phyloP scores from a whole-genome alignment of 2,888 invertebrate genomes.

The Boloria euphrosyne region DNA sequence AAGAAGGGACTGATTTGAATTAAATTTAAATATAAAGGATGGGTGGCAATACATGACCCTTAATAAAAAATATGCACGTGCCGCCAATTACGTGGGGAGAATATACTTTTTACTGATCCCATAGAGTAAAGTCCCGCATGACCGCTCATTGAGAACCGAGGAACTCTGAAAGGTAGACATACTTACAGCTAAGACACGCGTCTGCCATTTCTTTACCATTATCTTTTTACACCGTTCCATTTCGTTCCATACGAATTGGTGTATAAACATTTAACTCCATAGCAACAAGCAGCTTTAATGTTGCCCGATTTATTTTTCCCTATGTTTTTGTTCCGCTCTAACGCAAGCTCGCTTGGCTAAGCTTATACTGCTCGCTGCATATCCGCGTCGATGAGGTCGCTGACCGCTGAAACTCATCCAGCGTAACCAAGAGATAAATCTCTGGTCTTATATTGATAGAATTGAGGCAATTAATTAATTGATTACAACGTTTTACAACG shows the following conservation, averaged over 20 bases:
- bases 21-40: slow-evolving; percentile 55
- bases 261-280: slow-evolving; percentile 25
- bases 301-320: slow-evolving; percentile 37
- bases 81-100: slow-evolving; percentile 72
- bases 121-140: slow-evolving; percentile 44
- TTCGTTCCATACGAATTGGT: slow-evolving; percentile 62
- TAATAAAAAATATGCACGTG: slow-evolving; percentile 71
- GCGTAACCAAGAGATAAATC: slow-evolving; percentile 60
- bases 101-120: slow-evolving; percentile 56
- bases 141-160: slow-evolving; percentile 46
- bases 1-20: not conserved
- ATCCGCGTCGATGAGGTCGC: slow-evolving; percentile 67
- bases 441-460: slow-evolving; percentile 32
- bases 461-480: slow-evolving; percentile 14
- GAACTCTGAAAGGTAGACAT: slow-evolving; percentile 44
- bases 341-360: slow-evolving; percentile 34
- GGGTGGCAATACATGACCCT: slow-evolving; percentile 62
- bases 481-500: not conserved
- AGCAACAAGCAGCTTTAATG: slow-evolving; percentile 32
- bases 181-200: slow-evolving; percentile 67
- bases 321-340: slow-evolving; percentile 49
- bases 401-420: slow-evolving; percentile 72
- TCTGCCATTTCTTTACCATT: slow-evolving; percentile 52
- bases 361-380: slow-evolving; percentile 42
- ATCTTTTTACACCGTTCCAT: slow-evolving; percentile 50